phyloP scores from a whole-genome alignment of 2,113 vertebrate genomes.

The Albula goreensis region DNA sequence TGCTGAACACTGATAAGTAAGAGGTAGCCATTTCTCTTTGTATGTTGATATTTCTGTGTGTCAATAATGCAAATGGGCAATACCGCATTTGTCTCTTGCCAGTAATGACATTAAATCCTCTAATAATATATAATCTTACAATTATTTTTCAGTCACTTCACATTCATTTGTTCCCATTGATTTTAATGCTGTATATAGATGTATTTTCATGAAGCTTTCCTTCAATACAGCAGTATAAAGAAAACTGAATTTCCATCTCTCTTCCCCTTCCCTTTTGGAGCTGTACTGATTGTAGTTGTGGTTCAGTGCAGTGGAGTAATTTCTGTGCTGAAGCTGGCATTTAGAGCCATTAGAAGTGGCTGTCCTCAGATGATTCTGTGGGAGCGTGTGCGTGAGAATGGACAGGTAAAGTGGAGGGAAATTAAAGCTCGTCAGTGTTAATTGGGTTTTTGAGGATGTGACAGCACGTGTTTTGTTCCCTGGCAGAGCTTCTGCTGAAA shows the following conservation, averaged over 20 bases:
- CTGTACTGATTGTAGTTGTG: slow-evolving; percentile 10
- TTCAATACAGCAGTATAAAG: too few relatives aligned
- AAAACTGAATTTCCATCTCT: background rate
- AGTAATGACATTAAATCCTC: too few relatives aligned
- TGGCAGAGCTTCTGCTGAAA: slow-evolving; percentile 74
- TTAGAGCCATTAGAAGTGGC: background rate
- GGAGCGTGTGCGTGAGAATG: background rate
- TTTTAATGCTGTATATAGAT: too few relatives aligned
- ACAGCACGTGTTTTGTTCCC: slow-evolving; percentile 71
- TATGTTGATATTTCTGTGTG: too few relatives aligned
- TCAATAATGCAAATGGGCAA: too few relatives aligned
- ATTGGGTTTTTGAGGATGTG: slow-evolving; percentile 64
- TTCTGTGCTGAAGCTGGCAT: background rate
- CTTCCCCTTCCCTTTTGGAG: background rate
- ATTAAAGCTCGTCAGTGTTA: slow-evolving; percentile 69
- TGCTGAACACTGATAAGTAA: too few relatives aligned
- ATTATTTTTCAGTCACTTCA: too few relatives aligned
- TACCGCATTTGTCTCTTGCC: too few relatives aligned
- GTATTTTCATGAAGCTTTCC: too few relatives aligned
- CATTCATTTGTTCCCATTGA: too few relatives aligned
- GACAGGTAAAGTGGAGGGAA: slow-evolving; percentile 53
- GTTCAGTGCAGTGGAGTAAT: background rate
- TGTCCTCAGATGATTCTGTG: background rate
- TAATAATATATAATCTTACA: too few relatives aligned
- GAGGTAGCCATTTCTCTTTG: too few relatives aligned